Percentiles rank a stretch among this genome's conserved stretches.
phyloP scores from a whole-genome alignment of 2,797 vertebrate genomes.

The Cetoscarus ocellatus region DNA sequence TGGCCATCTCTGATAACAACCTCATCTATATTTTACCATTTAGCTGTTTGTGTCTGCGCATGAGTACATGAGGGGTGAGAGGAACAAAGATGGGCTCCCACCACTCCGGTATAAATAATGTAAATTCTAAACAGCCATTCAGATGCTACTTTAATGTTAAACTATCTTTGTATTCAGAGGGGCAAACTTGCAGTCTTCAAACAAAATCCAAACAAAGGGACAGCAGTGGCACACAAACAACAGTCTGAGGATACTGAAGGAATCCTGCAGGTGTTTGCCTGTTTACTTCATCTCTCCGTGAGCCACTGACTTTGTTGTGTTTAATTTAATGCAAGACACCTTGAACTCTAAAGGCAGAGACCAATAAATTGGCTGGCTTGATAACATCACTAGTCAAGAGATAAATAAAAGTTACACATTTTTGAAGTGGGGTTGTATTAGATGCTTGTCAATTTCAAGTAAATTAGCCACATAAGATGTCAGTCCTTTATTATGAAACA shows the following conservation, averaged over 20 bases:
- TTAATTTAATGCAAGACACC: too few relatives aligned
- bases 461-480: too few relatives aligned
- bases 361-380: too few relatives aligned
- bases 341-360: too few relatives aligned
- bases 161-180: slow-evolving; percentile 11
- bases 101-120: slow-evolving; percentile 59
- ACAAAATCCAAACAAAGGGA: slow-evolving; percentile 17
- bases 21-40: slow-evolving; percentile 74
- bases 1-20: slow-evolving; percentile 59
- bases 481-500: too few relatives aligned
- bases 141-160: slow-evolving; percentile 23
- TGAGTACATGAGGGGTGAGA: slow-evolving; percentile 30
- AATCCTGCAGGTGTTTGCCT: slow-evolving; percentile 5
- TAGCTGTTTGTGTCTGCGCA: slow-evolving; percentile 29
- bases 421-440: too few relatives aligned
- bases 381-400: too few relatives aligned
- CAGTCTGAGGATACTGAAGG: slow-evolving; percentile 4
- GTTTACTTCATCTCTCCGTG: slow-evolving; percentile 20
- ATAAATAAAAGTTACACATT: too few relatives aligned
- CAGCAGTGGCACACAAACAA: not conserved
- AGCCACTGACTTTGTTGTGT: not conserved
- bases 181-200: not conserved
- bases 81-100: slow-evolving; percentile 46
- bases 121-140: slow-evolving; percentile 41
- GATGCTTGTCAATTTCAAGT: too few relatives aligned